phyloP scores from a whole-genome alignment of 2,888 invertebrate species.

The Ypsolopha sequella region DNA sequence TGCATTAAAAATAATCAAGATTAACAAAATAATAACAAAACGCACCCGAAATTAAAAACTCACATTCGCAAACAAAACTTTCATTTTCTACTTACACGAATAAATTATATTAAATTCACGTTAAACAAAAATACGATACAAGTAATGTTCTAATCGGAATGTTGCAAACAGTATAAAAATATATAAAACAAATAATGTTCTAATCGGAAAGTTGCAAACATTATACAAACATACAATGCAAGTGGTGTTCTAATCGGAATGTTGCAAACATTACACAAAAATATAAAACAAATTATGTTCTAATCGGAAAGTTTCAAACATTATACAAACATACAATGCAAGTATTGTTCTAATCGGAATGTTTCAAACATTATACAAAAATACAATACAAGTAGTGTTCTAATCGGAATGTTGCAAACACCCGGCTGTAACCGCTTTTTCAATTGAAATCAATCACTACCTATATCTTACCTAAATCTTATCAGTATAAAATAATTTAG shows the following conservation, averaged over 20 bases:
- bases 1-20: background rate
- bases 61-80: constrained; percentile 46
- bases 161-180: constrained; percentile 37
- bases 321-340: constrained; percentile 34
- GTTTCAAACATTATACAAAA: constrained; percentile 40
- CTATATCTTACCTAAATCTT: constrained; percentile 33
- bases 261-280: constrained; percentile 40
- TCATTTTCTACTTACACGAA: constrained; percentile 54
- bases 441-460: constrained; percentile 31
- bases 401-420: constrained; percentile 41
- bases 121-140: constrained; percentile 34
- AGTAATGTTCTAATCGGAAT: constrained; percentile 31
- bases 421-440: constrained; percentile 38
- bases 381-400: constrained; percentile 20
- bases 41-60: constrained; percentile 48
- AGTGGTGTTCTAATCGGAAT: constrained; percentile 31
- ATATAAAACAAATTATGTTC: constrained; percentile 20
- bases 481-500: constrained; percentile 38
- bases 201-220: too few species aligned
- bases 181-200: too few species aligned
- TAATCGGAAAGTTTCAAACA: constrained; percentile 41
- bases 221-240: constrained; percentile 34
- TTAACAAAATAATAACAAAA: constrained; percentile 16
- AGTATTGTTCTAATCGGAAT: constrained; percentile 31
- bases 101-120: constrained; percentile 52